A percentile compares a stretch with the other conserved stretches of the same genome.
Evolutionary conservation across 1,140 invertebrate genomes (phyloP).

Genomic region (Nomia melanderi): DNA sequence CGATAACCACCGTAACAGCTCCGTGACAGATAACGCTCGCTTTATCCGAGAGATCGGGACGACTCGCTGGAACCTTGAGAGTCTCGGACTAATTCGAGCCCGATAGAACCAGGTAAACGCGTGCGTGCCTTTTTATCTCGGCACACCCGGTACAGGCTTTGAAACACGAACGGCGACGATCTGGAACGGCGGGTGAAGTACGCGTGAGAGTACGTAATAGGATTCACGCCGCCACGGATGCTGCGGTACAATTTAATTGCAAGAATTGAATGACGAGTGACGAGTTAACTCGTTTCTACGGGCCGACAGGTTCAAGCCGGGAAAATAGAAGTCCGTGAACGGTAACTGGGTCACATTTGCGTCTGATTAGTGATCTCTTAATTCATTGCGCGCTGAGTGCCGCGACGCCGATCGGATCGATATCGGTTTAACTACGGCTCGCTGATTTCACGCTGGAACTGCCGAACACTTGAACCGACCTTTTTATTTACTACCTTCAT

Average conservation of each 20-base stretch:
- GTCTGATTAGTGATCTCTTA: constrained; percentile 16
- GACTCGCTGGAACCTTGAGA: constrained; percentile 3
- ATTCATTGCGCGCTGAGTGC: background rate
- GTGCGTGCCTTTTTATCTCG: too few relatives aligned
- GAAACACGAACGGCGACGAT: too few relatives aligned
- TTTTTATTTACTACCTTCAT: too few relatives aligned
- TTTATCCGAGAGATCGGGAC: constrained; percentile 32
- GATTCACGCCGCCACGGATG: too few relatives aligned
- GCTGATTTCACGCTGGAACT: too few relatives aligned
- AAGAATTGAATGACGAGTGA: too few relatives aligned
- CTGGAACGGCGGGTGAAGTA: too few relatives aligned
- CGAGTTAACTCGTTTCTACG: background rate
- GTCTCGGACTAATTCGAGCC: background rate
- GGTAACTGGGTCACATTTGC: constrained; percentile 10
- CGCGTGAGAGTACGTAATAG: too few relatives aligned
- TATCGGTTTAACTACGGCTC: constrained; percentile 21
- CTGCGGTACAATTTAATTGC: too few relatives aligned
- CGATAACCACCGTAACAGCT: background rate
- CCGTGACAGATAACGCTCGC: constrained; percentile 15
- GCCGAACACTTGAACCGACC: too few relatives aligned
- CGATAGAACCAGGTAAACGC: background rate
- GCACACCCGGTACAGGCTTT: too few relatives aligned
- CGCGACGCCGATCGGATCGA: constrained; percentile 12
- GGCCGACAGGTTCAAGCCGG: background rate
- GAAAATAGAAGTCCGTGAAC: constrained; percentile 16